Evolutionary conservation across 1,140 invertebrate genomes (phyloP).

Genomic region (Antheraea mylitta): DNA sequence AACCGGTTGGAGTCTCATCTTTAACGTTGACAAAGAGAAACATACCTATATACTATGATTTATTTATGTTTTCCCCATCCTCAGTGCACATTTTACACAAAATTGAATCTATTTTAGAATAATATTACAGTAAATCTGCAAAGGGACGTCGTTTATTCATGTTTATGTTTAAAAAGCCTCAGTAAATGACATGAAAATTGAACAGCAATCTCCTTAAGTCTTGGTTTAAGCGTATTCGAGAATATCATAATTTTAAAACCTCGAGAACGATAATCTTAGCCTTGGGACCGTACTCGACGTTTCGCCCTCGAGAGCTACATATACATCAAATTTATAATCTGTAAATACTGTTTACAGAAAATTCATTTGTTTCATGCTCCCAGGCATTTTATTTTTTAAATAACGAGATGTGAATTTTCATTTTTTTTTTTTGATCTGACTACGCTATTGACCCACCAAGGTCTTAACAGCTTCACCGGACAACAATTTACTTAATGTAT

Average conservation of each 20-base stretch:
- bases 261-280: not conserved
- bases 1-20: too few species aligned
- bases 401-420: too few species aligned
- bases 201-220: not conserved
- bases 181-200: not conserved
- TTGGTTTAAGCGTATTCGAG: not conserved
- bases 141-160: too few species aligned
- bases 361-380: not conserved
- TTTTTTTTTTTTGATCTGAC: too few species aligned
- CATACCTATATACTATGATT: too few species aligned
- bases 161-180: not conserved
- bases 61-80: too few species aligned
- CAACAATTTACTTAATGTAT: too few species aligned
- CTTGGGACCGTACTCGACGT: slow-evolving; percentile 6
- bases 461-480: too few species aligned
- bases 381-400: not conserved
- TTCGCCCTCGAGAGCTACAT: slow-evolving; percentile 1
- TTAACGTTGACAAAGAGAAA: too few species aligned
- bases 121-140: not conserved
- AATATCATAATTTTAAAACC: not conserved
- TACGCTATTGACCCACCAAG: too few species aligned
- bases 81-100: too few species aligned
- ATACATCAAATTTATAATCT: slow-evolving; percentile 10
- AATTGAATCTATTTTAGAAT: too few species aligned
- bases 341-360: slow-evolving; percentile 13